A percentile compares a stretch with the other conserved stretches of the same genome.
phyloP scores from a whole-genome alignment of 2,888 invertebrate genomes.

The Gastracanthus pulcherrimus region DNA sequence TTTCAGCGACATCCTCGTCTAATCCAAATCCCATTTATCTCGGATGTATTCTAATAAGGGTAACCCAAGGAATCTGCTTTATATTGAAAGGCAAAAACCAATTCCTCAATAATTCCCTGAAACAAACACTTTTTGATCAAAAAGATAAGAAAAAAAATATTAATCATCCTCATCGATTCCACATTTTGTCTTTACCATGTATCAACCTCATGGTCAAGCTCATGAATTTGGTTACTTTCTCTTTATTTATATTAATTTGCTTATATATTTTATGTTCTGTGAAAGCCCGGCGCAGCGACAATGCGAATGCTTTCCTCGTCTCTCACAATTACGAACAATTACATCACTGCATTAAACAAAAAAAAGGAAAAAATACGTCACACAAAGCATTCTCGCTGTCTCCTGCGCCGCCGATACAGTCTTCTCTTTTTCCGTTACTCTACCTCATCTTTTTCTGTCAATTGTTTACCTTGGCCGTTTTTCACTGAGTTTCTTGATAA shows the following conservation, averaged over 20 bases:
- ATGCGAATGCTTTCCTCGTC: neutral
- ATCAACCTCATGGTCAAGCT: slow-evolving; percentile 14
- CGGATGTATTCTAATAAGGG: neutral
- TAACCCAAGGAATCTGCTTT: neutral
- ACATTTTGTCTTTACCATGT: slow-evolving; percentile 12
- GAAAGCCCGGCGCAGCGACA: neutral
- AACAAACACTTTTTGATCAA: neutral
- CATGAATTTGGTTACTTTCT: slow-evolving; percentile 1
- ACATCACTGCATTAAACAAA: neutral
- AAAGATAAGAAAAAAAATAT: slow-evolving; percentile 1
- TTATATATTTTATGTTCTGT: slow-evolving; percentile 24
- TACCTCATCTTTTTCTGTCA: slow-evolving; percentile 25
- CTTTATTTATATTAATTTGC: slow-evolving; percentile 19
- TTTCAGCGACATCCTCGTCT: no score
- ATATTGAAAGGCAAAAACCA: neutral
- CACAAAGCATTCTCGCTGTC: neutral
- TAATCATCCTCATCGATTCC: slow-evolving; percentile 33
- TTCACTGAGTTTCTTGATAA: slow-evolving; percentile 76
- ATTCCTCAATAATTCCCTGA: neutral
- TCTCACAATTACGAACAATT: neutral
- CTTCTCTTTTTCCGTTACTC: neutral
- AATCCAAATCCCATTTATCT: no score
- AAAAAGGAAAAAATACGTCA: neutral
- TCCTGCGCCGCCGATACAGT: neutral
- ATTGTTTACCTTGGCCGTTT: slow-evolving; percentile 54